Evolutionary conservation across 1,140 invertebrate species (phyloP).

Genomic region (Brevipalpus yothersi): DNA sequence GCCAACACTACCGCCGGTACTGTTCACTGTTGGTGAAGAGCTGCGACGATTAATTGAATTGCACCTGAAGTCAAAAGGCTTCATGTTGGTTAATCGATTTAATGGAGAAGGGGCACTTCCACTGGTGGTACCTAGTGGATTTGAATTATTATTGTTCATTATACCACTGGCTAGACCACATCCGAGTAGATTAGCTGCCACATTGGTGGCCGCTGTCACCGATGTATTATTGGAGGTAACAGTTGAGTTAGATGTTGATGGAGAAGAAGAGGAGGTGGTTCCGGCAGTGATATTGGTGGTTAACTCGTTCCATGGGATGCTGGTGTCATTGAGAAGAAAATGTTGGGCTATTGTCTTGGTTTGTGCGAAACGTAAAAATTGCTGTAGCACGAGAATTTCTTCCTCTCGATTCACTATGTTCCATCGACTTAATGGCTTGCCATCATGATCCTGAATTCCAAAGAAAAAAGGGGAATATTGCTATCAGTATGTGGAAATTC

Average conservation of each 20-base stretch:
- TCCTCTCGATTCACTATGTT: constrained; percentile 53
- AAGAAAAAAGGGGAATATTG: not conserved
- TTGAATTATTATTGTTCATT: not conserved
- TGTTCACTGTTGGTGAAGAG: not conserved
- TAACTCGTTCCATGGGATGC: not conserved
- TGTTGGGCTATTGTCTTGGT: not conserved
- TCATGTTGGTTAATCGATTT: not conserved
- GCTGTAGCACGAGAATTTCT: constrained; percentile 56
- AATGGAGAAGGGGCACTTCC: not conserved
- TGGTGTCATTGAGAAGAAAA: not conserved
- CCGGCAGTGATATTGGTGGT: not conserved
- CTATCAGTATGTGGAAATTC: not conserved
- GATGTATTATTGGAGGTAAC: not conserved
- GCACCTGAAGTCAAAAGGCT: not conserved
- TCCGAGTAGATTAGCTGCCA: too few relatives aligned
- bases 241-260: not conserved
- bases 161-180: too few relatives aligned
- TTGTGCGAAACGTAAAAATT: constrained; percentile 49
- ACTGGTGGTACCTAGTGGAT: not conserved
- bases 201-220: too few relatives aligned
- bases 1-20: not conserved
- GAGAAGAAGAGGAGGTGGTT: not conserved
- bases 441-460: not conserved
- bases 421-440: constrained; percentile 25
- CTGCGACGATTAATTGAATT: not conserved